A percentile compares a stretch with the other conserved stretches of the same genome.
Evolutionary conservation across 2,888 invertebrate genomes (phyloP).

Genomic region (Epistrophella euchroma): DNA sequence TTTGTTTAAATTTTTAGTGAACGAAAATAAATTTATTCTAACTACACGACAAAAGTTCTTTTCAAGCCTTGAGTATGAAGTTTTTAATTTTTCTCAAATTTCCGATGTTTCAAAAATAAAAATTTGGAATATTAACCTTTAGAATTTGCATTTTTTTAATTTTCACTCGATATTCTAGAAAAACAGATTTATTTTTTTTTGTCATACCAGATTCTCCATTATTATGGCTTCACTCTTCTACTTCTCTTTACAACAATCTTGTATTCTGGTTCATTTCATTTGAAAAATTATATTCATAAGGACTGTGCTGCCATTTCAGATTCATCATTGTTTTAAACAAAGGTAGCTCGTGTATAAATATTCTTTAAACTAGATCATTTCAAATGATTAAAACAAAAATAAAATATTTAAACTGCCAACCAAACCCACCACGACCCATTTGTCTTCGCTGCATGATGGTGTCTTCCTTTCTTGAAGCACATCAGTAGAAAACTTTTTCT

Average conservation of each 20-base stretch:
- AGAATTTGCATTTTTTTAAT: background rate
- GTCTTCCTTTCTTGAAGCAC: constrained; percentile 41
- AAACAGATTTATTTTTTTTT: constrained; percentile 23
- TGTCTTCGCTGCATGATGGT: constrained; percentile 49
- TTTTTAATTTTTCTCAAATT: no score
- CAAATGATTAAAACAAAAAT: constrained; percentile 74
- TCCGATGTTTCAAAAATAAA: no score
- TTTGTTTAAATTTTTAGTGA: no score
- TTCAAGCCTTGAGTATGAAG: no score
- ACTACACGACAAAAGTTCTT: no score
- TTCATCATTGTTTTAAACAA: constrained; percentile 51
- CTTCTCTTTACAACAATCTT: constrained; percentile 80
- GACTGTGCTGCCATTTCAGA: constrained; percentile 18
- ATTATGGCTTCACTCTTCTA: constrained; percentile 46
- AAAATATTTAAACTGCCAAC: constrained; percentile 75
- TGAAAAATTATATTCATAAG: constrained; percentile 76
- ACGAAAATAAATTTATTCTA: no score
- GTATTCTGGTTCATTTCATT: constrained; percentile 83
- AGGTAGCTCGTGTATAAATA: constrained; percentile 5
- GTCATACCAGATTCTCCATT: constrained; percentile 59
- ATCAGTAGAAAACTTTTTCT: background rate
- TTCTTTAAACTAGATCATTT: constrained; percentile 65
- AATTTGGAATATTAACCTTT: no score
- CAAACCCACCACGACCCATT: constrained; percentile 67
- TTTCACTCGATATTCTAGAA: background rate